Percentiles rank a stretch among this genome's conserved stretches.
These are phyloP conservation scores for Nycteola revayana DNA, from an alignment of 2,888 invertebrate species.

Conservation along the genomic window DNA sequence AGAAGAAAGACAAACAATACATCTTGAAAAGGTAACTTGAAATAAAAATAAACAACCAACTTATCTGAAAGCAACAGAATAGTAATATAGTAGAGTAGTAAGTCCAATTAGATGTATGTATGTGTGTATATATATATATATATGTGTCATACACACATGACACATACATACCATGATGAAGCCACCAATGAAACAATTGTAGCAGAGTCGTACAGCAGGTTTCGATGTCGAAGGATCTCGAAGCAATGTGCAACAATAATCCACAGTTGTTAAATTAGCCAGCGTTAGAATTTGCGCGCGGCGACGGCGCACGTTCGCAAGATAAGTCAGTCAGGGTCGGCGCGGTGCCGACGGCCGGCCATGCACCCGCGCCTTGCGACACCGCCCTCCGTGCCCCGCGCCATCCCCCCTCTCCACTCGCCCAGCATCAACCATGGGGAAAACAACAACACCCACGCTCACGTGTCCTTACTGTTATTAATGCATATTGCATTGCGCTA, in stretches of 20 bases:
- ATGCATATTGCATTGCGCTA: slow-evolving; percentile 49
- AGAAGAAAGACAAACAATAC: too few species aligned
- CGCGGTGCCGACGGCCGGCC: slow-evolving; percentile 80
- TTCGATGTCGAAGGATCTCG: background rate
- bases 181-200: too few species aligned
- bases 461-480: slow-evolving; percentile 50
- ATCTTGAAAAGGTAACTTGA: too few species aligned
- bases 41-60: too few species aligned
- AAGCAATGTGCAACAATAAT: slow-evolving; percentile 51
- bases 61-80: too few species aligned
- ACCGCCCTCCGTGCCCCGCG: slow-evolving; percentile 42
- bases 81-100: too few species aligned
- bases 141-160: too few species aligned
- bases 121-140: too few species aligned
- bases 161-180: too few species aligned
- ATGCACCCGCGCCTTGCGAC: slow-evolving; percentile 75
- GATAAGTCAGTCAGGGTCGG: slow-evolving; percentile 82
- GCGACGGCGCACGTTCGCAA: slow-evolving; percentile 76
- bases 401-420: slow-evolving; percentile 23
- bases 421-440: slow-evolving; percentile 52
- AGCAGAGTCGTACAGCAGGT: too few species aligned
- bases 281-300: slow-evolving; percentile 79
- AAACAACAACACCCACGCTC: slow-evolving; percentile 58
- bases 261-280: slow-evolving; percentile 66
- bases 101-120: too few species aligned